Evolutionary conservation across 2,888 invertebrate species (phyloP), one percentile per base, ranked within the genome.

Genomic region (Diaprepes abbreviatus): DNA sequence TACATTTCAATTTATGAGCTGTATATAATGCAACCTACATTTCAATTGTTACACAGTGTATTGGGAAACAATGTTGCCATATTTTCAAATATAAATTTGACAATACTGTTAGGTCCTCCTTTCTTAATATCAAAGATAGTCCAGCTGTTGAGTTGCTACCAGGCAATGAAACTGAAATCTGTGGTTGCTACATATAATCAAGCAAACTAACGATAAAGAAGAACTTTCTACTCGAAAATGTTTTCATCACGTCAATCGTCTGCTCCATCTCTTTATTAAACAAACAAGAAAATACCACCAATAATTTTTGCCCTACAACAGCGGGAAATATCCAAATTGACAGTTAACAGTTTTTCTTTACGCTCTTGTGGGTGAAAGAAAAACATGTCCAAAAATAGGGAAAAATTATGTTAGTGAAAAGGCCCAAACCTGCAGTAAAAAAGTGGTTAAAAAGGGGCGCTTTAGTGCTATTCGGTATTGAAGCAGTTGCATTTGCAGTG

Each of bases 391-490:
- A 68, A 68, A 68, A 68, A 68, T 62, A 67, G 57, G 64, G 2
- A 45, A 55, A 54, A 66, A 70, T 55, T 87, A 93, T 93, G 93
- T 85, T 92, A 83, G 85, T 85, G 74, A 92, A 91, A 84, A 84
- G 84, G 68, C 89, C 91, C 3, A 88, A 88, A 81, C 84, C 89
- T 77, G 81, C 81, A 55, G 9, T 19, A n/a, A 74, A 66, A 70
- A 76, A 74, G 76, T 79, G 76, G 77, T 77, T 90, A 48, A 87
- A 86, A 79, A 83, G 83, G 74, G 85, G 88, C 75, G 86, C 88
- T 28, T 88, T 87, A 81, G 80, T 85, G 57, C 75, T 91, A 21
- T 85, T 92, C 77, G 80, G 88, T 50, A 79, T 86, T 6, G 93
- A 93, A 85, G 86, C 86, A 12, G 75, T 87, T 63, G 85, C 86